Percentiles rank a stretch among this genome's conserved stretches.
These are phyloP conservation scores for Sminthurinus aureus DNA, from an alignment of 2,888 invertebrate genomes.

Conservation along the genomic window DNA sequence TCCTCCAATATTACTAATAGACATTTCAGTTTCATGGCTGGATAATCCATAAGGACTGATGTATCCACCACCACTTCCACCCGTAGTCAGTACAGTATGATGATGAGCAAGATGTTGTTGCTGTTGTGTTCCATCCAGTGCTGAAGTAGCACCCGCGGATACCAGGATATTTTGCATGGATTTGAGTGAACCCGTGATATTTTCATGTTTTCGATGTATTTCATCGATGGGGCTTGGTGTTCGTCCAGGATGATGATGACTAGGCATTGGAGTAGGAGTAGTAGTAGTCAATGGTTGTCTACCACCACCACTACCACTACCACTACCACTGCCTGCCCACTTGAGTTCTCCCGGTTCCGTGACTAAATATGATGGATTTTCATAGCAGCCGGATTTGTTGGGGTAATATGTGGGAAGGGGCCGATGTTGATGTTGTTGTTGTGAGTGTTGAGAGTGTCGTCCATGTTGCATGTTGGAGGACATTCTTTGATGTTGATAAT, in stretches of 20 bases:
- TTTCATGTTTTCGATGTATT: conserved; percentile 66
- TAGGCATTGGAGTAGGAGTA: conserved; percentile 32
- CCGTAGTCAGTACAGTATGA: conserved; percentile 32
- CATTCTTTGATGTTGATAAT: conserved; percentile 60
- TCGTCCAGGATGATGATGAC: conserved; percentile 37
- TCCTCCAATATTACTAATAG: neutral
- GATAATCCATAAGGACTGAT: conserved; percentile 41
- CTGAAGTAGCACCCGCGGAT: conserved; percentile 53
- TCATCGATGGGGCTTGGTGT: conserved; percentile 57
- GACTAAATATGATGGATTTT: conserved; percentile 59
- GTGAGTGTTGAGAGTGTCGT: conserved; percentile 35
- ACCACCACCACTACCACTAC: conserved; percentile 14
- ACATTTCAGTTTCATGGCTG: conserved; percentile 27
- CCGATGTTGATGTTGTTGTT: conserved; percentile 55
- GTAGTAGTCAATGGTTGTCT: conserved; percentile 10
- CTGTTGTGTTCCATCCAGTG: neutral
- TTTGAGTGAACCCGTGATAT: conserved; percentile 71
- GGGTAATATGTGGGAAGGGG: conserved; percentile 50
- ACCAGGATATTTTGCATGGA: conserved; percentile 67
- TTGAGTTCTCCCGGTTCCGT: conserved; percentile 59
- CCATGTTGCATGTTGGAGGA: conserved; percentile 44
- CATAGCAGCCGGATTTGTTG: conserved; percentile 59
- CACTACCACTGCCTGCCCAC: conserved; percentile 47
- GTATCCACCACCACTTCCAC: conserved; percentile 19
- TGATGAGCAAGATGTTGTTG: conserved; percentile 60